Evolutionary conservation across 2,113 vertebrate genomes (phyloP), one percentile per base, ranked within the genome.

Genomic region (Todiramphus chloris): DNA sequence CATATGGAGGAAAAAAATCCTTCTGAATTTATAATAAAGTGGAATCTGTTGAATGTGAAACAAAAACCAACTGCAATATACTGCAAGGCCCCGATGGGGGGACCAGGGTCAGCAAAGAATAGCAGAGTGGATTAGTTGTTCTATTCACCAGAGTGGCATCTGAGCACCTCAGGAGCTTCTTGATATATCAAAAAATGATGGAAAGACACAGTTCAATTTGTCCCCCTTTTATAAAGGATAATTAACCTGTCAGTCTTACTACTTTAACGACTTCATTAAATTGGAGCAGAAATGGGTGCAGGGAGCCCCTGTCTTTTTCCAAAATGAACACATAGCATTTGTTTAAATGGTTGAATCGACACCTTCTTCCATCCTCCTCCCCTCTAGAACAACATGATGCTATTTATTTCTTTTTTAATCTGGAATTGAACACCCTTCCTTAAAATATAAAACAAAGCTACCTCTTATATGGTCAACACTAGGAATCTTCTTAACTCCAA

Each of bases 201-300:
- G 98, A 99, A 98, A 99, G 98, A 99, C 99, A 99, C 98, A 99
- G 98, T 98, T 99, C 99, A 99, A 99, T 99, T 99, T 99, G 99
- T 99, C 98, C 98, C 98, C 98, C 98, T 99, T 99, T 99, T 98
- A 99, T 99, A 99, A 99, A 99, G 99, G 99, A 99, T 99, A 99
- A 99, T 99, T 99, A 99, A 99, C 98, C 99, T 99, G 99, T 99
- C 99, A 99, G 98, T 99, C 99, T 98, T 97, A 98, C 97, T 98
- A 98, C 98, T 98, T 98, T 98, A 98, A 99, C 99, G 99, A 98
- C 99, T 99, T 99, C 98, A 99, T 99, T 99, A 99, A 98, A 99
- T 98, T 97, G 98, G 98, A 98, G 97, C 96, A 95, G 97, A 98
- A 98, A 97, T 96, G 97, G 98, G 98, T 98, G 97, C 97, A 64